phyloP scores from a whole-genome alignment of 2,797 vertebrate species.

The Sebastes cheni region DNA sequence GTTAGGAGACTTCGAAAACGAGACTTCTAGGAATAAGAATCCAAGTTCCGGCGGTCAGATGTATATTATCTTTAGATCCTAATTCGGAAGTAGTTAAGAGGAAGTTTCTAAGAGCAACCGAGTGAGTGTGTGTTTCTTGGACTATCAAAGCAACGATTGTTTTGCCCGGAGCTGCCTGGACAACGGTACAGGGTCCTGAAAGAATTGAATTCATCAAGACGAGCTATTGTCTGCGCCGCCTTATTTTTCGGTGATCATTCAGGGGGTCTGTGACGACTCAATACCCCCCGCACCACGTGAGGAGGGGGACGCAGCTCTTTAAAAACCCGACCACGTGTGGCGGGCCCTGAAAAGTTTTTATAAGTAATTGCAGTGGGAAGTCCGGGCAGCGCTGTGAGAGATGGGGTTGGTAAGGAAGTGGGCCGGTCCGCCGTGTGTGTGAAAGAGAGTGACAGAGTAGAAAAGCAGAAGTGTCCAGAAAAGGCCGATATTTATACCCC shows the following conservation, averaged over 20 bases:
- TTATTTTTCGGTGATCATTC: conserved; percentile 90
- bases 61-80: conserved; percentile 76
- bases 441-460: conserved; percentile 80
- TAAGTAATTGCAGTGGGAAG: conserved; percentile 91
- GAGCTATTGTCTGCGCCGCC: conserved; percentile 86
- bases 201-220: conserved; percentile 92
- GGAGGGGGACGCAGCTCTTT: conserved; percentile 85
- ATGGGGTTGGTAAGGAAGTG: conserved; percentile 85
- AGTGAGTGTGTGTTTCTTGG: conserved; percentile 77
- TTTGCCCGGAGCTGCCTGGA: conserved; percentile 84
- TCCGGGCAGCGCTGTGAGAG: conserved; percentile 80
- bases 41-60: conserved; percentile 65
- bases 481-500: conserved; percentile 81
- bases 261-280: conserved; percentile 89
- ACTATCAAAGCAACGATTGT: conserved; percentile 88
- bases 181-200: conserved; percentile 87
- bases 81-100: conserved; percentile 75
- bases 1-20: conserved; percentile 12
- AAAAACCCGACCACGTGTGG: conserved; percentile 88
- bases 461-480: conserved; percentile 77
- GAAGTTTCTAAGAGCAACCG: conserved; percentile 71
- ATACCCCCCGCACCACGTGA: conserved; percentile 85
- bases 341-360: conserved; percentile 86
- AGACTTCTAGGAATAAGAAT: conserved; percentile 14
- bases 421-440: conserved; percentile 81